Percentiles rank a stretch among this genome's conserved stretches.
phyloP scores from a whole-genome alignment of 2,113 vertebrate species.

The Campylomormyrus tamandua region DNA sequence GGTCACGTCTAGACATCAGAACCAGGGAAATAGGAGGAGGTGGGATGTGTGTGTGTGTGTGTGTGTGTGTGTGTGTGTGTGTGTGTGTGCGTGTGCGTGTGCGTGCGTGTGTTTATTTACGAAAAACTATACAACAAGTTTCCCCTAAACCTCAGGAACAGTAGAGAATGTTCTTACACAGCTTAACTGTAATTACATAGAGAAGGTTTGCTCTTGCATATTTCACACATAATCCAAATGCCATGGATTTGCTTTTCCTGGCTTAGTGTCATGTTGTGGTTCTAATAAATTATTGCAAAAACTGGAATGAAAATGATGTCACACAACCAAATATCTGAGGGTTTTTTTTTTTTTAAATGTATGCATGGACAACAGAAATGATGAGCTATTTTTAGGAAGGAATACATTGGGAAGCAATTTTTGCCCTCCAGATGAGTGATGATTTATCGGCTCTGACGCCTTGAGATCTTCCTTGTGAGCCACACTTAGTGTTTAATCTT shows the following conservation, averaged over 20 bases:
- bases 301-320: not conserved
- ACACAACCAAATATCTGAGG: not conserved
- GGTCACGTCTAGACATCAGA: not conserved
- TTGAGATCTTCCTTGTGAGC: not conserved
- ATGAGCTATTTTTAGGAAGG: not conserved
- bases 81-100: too few relatives aligned
- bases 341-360: not conserved
- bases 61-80: too few relatives aligned
- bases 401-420: not conserved
- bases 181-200: not conserved
- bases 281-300: not conserved
- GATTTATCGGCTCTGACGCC: not conserved
- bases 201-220: not conserved
- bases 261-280: not conserved
- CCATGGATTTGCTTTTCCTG: not conserved
- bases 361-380: not conserved
- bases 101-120: not conserved
- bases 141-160: not conserved
- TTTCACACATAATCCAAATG: not conserved
- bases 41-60: not conserved
- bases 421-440: not conserved
- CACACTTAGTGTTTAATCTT: not conserved
- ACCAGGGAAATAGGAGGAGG: not conserved
- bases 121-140: not conserved
- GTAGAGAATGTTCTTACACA: not conserved